Conservation (phyloP, 2,888 invertebrate species). For the Tenthredo notha region DNA sequence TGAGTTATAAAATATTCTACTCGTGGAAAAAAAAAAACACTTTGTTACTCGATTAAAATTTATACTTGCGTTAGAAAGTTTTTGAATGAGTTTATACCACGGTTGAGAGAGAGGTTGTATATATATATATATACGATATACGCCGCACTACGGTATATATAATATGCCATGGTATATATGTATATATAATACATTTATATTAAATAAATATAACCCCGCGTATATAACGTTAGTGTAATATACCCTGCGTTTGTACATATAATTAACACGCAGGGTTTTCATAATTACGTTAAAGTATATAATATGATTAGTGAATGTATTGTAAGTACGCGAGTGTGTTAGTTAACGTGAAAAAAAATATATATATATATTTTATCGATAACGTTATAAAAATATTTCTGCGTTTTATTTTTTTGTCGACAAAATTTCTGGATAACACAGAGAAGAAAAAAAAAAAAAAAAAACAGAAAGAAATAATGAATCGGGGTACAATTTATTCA, state of each 20-base stretch:
- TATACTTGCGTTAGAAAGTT: constrained; percentile 39
- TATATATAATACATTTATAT: background rate
- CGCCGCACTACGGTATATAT: background rate
- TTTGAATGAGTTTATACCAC: constrained; percentile 53
- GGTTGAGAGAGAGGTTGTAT: constrained; percentile 58
- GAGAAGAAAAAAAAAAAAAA: background rate
- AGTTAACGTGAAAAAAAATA: background rate
- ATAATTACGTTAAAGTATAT: too few relatives aligned
- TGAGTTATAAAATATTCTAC: background rate
- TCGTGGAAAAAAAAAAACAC: constrained; percentile 14
- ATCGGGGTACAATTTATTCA: too few relatives aligned
- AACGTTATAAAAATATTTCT: background rate
- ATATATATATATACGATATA: constrained; percentile 1
- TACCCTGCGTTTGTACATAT: background rate
- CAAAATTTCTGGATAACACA: background rate
- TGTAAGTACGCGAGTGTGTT: background rate
- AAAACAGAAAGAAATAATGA: too few relatives aligned
- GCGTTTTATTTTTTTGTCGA: background rate
- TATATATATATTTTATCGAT: background rate
- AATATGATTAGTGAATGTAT: background rate
- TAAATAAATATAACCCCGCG: constrained; percentile 22
- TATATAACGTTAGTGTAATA: background rate
- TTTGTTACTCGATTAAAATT: constrained; percentile 49
- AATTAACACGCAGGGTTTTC: background rate
- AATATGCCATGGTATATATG: background rate